Evolutionary conservation across 2,113 vertebrate genomes (phyloP).

Genomic region (Crotalus helleri): DNA sequence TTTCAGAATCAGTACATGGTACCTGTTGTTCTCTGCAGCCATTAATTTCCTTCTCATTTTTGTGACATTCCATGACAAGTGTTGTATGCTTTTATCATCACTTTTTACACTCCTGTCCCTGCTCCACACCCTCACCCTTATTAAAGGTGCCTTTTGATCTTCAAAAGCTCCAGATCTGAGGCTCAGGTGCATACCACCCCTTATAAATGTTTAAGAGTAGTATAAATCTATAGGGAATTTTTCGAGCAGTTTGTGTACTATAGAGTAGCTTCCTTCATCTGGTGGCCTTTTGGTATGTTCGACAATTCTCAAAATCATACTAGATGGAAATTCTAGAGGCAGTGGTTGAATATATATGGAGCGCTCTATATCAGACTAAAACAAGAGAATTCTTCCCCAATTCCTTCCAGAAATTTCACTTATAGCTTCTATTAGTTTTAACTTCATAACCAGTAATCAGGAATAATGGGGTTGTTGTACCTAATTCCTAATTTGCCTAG

Average conservation of each 20-base stretch:
- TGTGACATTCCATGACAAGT: not conserved
- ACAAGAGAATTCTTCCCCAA: not conserved
- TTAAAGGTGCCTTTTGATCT: not conserved
- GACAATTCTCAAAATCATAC: not conserved
- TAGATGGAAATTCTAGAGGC: not conserved
- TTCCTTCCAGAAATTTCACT: not conserved
- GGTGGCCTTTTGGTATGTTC: not conserved
- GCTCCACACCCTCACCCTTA: not conserved
- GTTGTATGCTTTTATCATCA: not conserved
- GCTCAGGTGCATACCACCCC: not conserved
- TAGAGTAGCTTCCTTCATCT: not conserved
- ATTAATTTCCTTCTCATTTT: not conserved
- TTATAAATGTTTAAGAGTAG: not conserved
- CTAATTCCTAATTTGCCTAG: not conserved
- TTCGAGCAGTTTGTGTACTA: not conserved
- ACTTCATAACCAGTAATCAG: not conserved
- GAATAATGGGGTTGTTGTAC: not conserved
- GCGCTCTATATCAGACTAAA: not conserved
- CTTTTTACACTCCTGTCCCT: too few relatives aligned
- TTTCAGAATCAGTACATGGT: not conserved
- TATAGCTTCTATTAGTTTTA: not conserved
- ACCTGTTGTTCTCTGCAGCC: not conserved
- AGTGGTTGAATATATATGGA: not conserved
- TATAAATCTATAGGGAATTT: not conserved
- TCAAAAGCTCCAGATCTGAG: not conserved